Conservation (phyloP, 2,113 vertebrate genomes). For the Hassar affinis region DNA sequence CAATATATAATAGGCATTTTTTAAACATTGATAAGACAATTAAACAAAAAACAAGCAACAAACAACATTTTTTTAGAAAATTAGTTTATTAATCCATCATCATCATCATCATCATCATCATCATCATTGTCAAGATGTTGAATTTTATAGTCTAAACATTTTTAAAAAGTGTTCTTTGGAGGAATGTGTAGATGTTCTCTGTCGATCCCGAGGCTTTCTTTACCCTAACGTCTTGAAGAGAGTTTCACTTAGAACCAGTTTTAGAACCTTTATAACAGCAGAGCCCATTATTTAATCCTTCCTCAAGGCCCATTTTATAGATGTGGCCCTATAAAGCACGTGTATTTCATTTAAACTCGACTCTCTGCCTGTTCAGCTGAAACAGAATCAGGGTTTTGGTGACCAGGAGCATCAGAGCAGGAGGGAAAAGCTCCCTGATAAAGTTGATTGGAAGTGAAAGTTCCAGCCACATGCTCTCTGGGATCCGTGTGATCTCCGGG, state of each 20-base stretch:
- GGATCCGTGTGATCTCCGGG: conserved; percentile 10
- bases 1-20: no score
- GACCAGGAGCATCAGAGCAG: neutral
- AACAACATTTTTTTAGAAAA: neutral
- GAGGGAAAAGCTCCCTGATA: neutral
- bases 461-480: conserved; percentile 25
- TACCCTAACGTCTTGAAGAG: neutral
- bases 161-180: no score
- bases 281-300: neutral
- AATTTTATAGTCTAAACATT: no score
- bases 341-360: neutral
- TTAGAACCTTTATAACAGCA: neutral
- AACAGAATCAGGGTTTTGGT: neutral
- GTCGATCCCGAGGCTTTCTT: neutral
- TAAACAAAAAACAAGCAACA: no score
- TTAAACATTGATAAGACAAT: no score
- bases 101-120: neutral
- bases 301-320: neutral
- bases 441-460: conserved; percentile 25
- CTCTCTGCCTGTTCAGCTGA: neutral
- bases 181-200: neutral
- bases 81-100: neutral
- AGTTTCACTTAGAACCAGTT: neutral
- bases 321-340: neutral
- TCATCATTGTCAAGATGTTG: no score